phyloP scores from a whole-genome alignment of 2,888 invertebrate genomes.

The Galeopsomyia nigrocyanea region DNA sequence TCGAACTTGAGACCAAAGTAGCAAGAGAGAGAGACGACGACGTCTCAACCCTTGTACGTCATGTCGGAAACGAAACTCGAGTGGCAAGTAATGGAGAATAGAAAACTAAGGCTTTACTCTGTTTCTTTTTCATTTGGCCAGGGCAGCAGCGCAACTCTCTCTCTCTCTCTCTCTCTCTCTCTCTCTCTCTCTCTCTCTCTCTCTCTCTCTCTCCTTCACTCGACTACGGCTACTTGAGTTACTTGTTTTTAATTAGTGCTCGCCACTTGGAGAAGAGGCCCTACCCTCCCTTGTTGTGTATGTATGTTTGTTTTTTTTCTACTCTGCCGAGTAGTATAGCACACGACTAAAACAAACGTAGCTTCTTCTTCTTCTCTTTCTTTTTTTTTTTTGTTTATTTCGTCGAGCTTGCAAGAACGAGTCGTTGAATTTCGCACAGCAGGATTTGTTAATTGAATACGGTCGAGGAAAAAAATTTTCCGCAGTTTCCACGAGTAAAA shows the following conservation, averaged over 20 bases:
- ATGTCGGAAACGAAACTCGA: conserved; percentile 24
- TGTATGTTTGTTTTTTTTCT: too few species aligned
- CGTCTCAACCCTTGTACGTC: not conserved
- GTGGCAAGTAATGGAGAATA: conserved; percentile 16
- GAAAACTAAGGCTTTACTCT: conserved; percentile 1
- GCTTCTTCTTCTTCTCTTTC: too few species aligned
- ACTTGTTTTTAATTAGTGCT: too few species aligned
- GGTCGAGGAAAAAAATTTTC: conserved; percentile 33
- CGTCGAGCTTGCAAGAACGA: too few species aligned
- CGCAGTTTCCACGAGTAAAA: conserved; percentile 32
- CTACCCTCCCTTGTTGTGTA: conserved; percentile 26
- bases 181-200: too few species aligned
- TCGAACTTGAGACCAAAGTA: conserved; percentile 32
- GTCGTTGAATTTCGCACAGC: too few species aligned
- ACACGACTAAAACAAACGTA: too few species aligned
- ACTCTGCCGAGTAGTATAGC: too few species aligned
- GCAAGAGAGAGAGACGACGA: not conserved
- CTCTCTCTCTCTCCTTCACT: not conserved
- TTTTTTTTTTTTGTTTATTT: too few species aligned
- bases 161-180: too few species aligned
- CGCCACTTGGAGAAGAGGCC: conserved; percentile 33
- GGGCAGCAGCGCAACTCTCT: too few species aligned
- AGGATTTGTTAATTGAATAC: too few species aligned
- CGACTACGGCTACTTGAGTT: conserved; percentile 16
- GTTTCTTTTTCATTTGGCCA: conserved; percentile 28